phyloP scores from a whole-genome alignment of 2,888 invertebrate species.

The Leptinotarsa haldemani region DNA sequence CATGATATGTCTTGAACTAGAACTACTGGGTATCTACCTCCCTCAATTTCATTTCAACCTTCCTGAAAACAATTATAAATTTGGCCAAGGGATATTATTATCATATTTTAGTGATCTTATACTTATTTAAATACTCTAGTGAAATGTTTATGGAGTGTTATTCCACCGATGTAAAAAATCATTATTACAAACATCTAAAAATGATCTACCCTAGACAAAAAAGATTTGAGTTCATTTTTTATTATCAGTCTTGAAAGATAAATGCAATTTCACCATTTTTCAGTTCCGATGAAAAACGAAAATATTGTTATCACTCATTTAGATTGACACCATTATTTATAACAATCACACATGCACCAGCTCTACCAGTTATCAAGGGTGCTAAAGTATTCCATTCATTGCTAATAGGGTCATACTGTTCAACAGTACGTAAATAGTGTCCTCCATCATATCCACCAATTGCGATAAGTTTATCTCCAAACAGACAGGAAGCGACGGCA shows the following conservation, averaged over 20 bases:
- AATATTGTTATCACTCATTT: constrained; percentile 35
- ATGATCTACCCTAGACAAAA: neutral
- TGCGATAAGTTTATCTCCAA: constrained; percentile 85
- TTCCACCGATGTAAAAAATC: neutral
- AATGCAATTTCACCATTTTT: constrained; percentile 13
- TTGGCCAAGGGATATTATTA: neutral
- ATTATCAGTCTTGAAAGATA: constrained; percentile 6
- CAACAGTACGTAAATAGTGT: constrained; percentile 87
- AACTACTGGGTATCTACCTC: neutral
- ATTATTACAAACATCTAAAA: neutral
- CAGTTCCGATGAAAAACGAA: neutral
- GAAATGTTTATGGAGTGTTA: neutral
- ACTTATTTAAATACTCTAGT: neutral
- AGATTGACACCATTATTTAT: constrained; percentile 58
- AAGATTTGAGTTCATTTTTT: neutral
- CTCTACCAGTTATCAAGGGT: constrained; percentile 84
- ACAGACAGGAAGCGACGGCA: constrained; percentile 87
- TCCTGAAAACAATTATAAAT: neutral
- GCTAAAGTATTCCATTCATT: constrained; percentile 85
- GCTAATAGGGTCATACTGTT: constrained; percentile 87
- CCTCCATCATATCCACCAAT: constrained; percentile 94
- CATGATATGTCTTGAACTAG: neutral
- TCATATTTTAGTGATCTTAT: neutral
- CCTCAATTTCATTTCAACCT: neutral
- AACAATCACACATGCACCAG: constrained; percentile 88